Base-by-base conservation (phyloP, 2,888 invertebrate species). In the Melinaea marsaeus region DNA sequence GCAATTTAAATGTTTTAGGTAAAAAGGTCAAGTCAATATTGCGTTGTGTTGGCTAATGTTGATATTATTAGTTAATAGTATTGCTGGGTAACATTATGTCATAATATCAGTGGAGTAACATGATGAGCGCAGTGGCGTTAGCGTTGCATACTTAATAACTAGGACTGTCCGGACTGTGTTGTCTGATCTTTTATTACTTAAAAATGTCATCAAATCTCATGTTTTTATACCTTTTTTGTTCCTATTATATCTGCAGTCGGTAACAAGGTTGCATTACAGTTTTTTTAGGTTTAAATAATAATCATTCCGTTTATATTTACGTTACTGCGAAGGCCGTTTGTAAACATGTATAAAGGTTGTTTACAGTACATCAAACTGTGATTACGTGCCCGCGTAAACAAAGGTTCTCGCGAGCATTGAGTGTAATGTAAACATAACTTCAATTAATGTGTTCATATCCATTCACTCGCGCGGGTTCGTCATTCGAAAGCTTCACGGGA, bases 311-410 rank as follows among this genome's bases (percentile, higher is more conserved):
- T 32, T 32, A 32, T 51, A 32, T 51, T 51, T 51, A 11, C 51
- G 4, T 51, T 9, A 51, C 2, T 32, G 45, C 37, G 54, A 60
- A 37, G 56, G 48, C 46, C 55, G 60, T 56, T 32, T 68, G 63
- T 58, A 68, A 54, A 62, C 42, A 63, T 65, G 62, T 65, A 66
- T 60, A 68, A 68, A 63, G 62, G 55, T 42, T 65, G 63, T 65
- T 65, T 65, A 58, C 63, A 58, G 65, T 62, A 62, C 68, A 65
- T 67, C 35, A 60, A 57, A 54, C 61, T 42, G 46, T 42, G 57
- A 57, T 63, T 57, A 62, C 55, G 55, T 45, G 62, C 58, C 56
- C 58, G 57, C 13, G 56, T 13, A 59, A 37, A 63, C 59, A 63
- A 59, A 65, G 57, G 56, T 56, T 47, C 56, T 63, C 32, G 65